Evolutionary conservation across 1,140 invertebrate species (phyloP).

Genomic region (Ips nitidus): DNA sequence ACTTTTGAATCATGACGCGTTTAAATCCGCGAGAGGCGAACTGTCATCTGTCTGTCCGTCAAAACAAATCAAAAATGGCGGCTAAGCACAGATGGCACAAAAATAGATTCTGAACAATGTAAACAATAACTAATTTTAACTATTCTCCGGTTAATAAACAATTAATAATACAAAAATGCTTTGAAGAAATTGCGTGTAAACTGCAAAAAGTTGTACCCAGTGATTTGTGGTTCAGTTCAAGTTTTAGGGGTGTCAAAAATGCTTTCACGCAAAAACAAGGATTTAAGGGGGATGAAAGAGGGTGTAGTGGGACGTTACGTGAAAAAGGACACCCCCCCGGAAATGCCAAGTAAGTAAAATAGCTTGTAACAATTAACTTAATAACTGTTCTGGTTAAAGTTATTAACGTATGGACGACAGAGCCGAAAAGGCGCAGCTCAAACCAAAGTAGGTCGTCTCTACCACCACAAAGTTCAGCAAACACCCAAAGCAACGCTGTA

Average conservation of each 20-base stretch:
- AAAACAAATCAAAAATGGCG: too few species aligned
- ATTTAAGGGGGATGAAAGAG: constrained; percentile 80
- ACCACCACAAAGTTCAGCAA: constrained; percentile 42
- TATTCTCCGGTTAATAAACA: too few species aligned
- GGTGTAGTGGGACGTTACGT: constrained; percentile 95
- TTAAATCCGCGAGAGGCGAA: too few species aligned
- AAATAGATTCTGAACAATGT: too few species aligned
- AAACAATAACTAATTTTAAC: too few species aligned
- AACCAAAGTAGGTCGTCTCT: constrained; percentile 47
- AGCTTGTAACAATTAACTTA: constrained; percentile 1
- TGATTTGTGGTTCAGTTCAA: too few species aligned
- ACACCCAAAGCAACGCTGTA: constrained; percentile 52
- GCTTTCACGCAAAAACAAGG: constrained; percentile 81
- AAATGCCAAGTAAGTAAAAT: constrained; percentile 81
- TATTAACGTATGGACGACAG: constrained; percentile 91
- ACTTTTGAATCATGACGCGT: too few species aligned
- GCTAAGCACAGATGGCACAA: too few species aligned
- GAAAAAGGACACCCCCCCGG: constrained; percentile 92
- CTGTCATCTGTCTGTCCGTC: too few species aligned
- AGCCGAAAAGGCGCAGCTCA: constrained; percentile 64
- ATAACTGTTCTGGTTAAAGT: constrained; percentile 55
- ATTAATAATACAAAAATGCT: too few species aligned
- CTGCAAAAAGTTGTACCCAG: too few species aligned
- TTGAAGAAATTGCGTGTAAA: too few species aligned
- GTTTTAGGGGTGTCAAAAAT: constrained; percentile 50